A percentile compares a stretch with the other conserved stretches of the same genome.
These are phyloP conservation scores for Bombus difficillimus DNA, from an alignment of 1,140 invertebrate species.

Conservation along the genomic window DNA sequence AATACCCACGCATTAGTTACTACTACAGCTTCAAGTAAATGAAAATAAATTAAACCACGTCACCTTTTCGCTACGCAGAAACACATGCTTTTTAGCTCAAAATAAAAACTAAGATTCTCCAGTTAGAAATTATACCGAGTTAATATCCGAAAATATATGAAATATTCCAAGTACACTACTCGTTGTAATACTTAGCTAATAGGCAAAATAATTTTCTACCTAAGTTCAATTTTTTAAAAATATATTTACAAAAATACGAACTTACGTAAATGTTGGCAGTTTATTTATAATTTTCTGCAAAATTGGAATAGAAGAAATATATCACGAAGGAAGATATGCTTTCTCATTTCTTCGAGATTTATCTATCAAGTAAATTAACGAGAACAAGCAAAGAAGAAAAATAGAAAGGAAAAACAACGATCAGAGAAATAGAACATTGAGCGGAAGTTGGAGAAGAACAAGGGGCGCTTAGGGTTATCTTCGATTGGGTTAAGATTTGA, in stretches of 20 bases:
- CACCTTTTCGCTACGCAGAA: no score
- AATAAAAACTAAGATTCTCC: no score
- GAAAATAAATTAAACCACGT: no score
- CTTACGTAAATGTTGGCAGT: no score
- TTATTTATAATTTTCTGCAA: no score
- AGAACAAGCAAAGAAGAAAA: background rate
- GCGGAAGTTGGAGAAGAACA: background rate
- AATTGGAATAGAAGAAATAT: background rate
- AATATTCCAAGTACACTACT: no score
- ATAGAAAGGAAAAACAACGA: background rate
- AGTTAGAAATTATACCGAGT: no score
- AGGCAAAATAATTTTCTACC: background rate
- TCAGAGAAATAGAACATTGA: background rate
- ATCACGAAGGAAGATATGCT: conserved; percentile 48
- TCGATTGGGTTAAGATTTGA: conserved; percentile 29
- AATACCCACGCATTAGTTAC: no score
- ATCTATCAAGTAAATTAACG: background rate
- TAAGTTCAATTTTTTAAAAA: background rate
- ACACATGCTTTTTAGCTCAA: no score
- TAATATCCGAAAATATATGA: no score
- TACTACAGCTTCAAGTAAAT: no score
- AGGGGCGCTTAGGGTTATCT: conserved; percentile 9
- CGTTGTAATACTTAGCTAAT: background rate
- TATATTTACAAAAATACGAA: background rate
- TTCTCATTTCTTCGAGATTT: background rate